Base-by-base conservation (phyloP, 2,797 vertebrate genomes). In the Falco naumanni region DNA sequence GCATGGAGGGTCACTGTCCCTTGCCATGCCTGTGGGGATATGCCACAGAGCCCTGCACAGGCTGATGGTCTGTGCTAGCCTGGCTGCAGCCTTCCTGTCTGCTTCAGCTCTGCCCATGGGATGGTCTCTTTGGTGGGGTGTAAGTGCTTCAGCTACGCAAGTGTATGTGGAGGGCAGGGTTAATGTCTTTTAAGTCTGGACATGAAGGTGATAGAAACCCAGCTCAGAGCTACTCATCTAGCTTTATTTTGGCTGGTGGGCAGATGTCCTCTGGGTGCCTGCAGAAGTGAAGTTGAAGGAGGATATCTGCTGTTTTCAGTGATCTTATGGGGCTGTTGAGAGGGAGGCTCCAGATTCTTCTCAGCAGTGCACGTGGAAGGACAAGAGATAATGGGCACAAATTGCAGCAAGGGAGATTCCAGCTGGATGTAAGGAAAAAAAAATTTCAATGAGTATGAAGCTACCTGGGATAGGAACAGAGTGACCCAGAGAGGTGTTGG, bases 11-110 rank as follows among this genome's bases (percentile, higher is more conserved):
- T 37, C 85, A 26, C 5, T 59, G 54, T 70, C 53, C 56, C n/a
- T 72, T 4, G 14, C 34, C 10, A 1, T 74, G 57, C 37, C 39
- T 57, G 57, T 3, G 0, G 0, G n/a, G 37, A 72, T 37, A 20
- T 64, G n/a, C 26, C n/a, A 21, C 0, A 3, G 66, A 28, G 29
- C 29, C 48, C 94, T n/a, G 33, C 60, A 28, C 28, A 37, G 61
- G 18, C 57, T 51, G 19, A 43, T 2, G 4, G 16, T 63, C 79
- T 76, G 41, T 54, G 39, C 53, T 29, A 24, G 56, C 33, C 29
- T 45, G 33, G 28, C 15, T 21, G 21, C 43, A 53, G 53, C 16
- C 37, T 15, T 78, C 14, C 45, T 56, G 57, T 50, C 37, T 84
- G 37, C 84, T 68, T n/a, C 68, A 45, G 48, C 41, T 91, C 64